Evolutionary conservation across 2,888 invertebrate species (phyloP).

Genomic region (Pachycephus smyrnensis): DNA sequence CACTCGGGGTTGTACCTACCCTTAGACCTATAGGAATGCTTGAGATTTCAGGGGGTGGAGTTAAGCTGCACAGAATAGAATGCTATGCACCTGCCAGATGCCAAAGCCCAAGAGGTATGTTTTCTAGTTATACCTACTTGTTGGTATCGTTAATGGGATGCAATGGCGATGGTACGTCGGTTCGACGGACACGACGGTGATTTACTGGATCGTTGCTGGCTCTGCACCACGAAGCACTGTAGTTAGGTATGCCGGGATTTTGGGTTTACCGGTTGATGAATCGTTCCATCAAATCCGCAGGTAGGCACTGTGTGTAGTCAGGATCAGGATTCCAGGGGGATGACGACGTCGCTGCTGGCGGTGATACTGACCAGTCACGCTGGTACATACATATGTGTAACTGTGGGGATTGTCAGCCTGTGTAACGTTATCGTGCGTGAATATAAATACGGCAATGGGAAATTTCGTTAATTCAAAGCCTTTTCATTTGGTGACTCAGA

Average conservation of each 20-base stretch:
- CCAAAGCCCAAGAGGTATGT: neutral
- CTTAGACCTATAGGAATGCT: neutral
- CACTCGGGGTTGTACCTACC: neutral
- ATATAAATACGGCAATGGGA: slow-evolving; percentile 5
- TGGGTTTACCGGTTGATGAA: slow-evolving; percentile 38
- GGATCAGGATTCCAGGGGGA: neutral
- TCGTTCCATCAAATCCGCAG: slow-evolving; percentile 28
- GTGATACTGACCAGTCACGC: neutral
- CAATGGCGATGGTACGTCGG: slow-evolving; percentile 3
- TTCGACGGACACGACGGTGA: slow-evolving; percentile 19
- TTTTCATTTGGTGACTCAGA: neutral
- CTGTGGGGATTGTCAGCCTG: neutral
- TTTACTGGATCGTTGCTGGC: slow-evolving; percentile 3
- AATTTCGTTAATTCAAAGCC: neutral
- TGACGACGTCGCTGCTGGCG: neutral
- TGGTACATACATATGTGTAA: neutral
- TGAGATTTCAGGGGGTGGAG: neutral
- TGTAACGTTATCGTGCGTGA: neutral
- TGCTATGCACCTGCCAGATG: neutral
- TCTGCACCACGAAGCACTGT: slow-evolving; percentile 17
- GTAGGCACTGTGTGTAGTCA: neutral
- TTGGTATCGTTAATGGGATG: neutral
- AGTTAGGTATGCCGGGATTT: slow-evolving; percentile 22
- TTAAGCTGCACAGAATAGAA: neutral
- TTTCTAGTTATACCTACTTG: neutral